phyloP scores from a whole-genome alignment of 2,888 invertebrate genomes.

The Palloptera scutellata region DNA sequence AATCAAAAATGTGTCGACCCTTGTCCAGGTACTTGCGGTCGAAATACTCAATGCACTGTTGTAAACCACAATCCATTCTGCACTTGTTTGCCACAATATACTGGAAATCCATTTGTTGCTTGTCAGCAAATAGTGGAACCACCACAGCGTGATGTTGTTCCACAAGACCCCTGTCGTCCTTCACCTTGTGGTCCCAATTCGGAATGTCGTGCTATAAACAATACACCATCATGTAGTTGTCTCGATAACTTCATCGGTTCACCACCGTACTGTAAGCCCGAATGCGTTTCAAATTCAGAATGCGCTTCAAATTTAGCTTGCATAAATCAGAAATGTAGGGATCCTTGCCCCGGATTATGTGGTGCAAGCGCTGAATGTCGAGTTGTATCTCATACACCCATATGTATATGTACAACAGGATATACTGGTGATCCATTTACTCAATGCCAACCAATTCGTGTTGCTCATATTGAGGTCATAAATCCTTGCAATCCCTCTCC shows the following conservation, averaged over 20 bases:
- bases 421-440: constrained; percentile 77
- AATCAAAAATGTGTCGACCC: constrained; percentile 77
- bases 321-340: constrained; percentile 76
- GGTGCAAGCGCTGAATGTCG: constrained; percentile 76
- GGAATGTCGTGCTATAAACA: constrained; percentile 70
- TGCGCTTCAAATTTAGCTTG: constrained; percentile 76
- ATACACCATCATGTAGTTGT: constrained; percentile 78
- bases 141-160: constrained; percentile 54
- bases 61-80: constrained; percentile 79
- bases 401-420: constrained; percentile 72
- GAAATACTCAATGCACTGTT: constrained; percentile 70
- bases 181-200: constrained; percentile 79
- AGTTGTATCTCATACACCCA: constrained; percentile 77
- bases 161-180: constrained; percentile 71
- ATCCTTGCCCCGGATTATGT: constrained; percentile 77
- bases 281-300: constrained; percentile 77
- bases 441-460: constrained; percentile 67
- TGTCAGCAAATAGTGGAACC: constrained; percentile 70
- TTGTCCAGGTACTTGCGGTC: constrained; percentile 72
- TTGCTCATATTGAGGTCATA: constrained; percentile 65
- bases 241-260: constrained; percentile 74
- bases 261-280: constrained; percentile 78
- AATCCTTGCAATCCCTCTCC: constrained; percentile 75
- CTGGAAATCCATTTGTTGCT: constrained; percentile 80
- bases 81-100: constrained; percentile 72